Base-by-base conservation (phyloP, 2,797 vertebrate genomes). In the Chelonia mydas region DNA sequence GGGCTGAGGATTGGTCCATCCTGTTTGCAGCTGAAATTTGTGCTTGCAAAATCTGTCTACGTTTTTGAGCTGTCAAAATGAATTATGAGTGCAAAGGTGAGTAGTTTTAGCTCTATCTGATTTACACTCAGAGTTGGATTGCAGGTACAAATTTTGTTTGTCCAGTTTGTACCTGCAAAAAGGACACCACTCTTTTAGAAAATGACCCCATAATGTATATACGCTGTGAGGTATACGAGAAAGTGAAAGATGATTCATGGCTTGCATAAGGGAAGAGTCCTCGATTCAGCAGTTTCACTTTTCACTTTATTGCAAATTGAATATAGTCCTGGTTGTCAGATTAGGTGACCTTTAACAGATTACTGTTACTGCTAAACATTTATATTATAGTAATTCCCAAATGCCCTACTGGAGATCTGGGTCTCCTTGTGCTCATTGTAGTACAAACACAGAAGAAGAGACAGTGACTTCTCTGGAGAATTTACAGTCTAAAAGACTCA, bases 61-160 rank as follows among this genome's bases (percentile, higher is more conserved):
- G 28, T 28, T 87, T 95, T 72, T 81, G 83, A 65, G 37, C 55
- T 3, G 1, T 88, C 88, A 11, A 41, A 41, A 91, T 91, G 53
- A 80, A 94, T 91, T 95, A 47, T 28, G 88, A 87, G 88, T 94
- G 93, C n/a, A 87, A 65, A 49, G 80, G 13, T 11, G 33, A 15
- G 12, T 82, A 84, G 76, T 89, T 93, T 91, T 33, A 81, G 88
- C 15, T 86, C 90, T 11, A 90, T 84, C 28, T 88, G 41, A 74
- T 2, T 85, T 92, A n/a, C 54, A 6, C 23, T 93, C 86, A 47
- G 21, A 81, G 93, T 90, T 85, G 47, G 85, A 87, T 74, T 49
- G 2, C 2, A 90, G 79, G 19, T 27, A 21, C 76, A 37, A 3
- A 88, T 96, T 93, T 89, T 96, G 17, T 25, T 82, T 57, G 16